phyloP scores from a whole-genome alignment of 2,888 invertebrate genomes.

The Gymnocheta viridis region DNA sequence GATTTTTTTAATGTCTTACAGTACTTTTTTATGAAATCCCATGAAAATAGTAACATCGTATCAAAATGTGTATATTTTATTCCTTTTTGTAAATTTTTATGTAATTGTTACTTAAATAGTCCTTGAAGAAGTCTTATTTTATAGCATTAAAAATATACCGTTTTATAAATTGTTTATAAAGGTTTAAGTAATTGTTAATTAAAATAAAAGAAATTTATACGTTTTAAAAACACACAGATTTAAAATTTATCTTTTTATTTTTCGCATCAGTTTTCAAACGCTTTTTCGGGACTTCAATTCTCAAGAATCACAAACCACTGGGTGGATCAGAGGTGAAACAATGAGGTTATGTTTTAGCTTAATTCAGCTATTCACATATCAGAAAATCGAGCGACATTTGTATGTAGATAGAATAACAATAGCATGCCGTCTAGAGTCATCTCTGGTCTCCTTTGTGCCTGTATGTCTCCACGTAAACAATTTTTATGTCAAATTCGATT shows the following conservation, averaged over 20 bases:
- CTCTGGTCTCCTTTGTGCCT: too few species aligned
- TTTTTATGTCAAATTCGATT: too few species aligned
- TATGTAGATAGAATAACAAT: too few species aligned
- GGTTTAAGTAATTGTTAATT: slow-evolving; percentile 30
- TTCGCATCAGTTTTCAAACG: background rate
- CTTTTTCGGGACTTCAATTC: background rate
- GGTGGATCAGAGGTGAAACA: too few species aligned
- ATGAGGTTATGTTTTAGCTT: too few species aligned
- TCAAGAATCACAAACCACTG: too few species aligned
- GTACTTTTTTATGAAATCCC: background rate
- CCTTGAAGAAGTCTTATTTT: slow-evolving; percentile 30
- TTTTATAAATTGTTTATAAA: slow-evolving; percentile 23
- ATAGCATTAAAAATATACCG: background rate
- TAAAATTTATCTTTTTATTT: slow-evolving; percentile 24
- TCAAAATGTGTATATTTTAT: background rate
- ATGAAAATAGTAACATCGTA: background rate
- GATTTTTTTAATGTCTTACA: background rate
- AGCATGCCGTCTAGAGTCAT: too few species aligned
- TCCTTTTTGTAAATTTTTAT: slow-evolving; percentile 10
- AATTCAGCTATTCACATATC: too few species aligned
- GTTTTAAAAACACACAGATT: background rate
- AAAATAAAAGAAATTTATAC: background rate
- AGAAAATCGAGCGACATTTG: too few species aligned
- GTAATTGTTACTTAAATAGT: slow-evolving; percentile 51
- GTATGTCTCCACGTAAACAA: too few species aligned